Percentiles rank a stretch among this genome's conserved stretches.
Evolutionary conservation across 2,113 vertebrate species (phyloP).

Genomic region (Tapirus terrestris): DNA sequence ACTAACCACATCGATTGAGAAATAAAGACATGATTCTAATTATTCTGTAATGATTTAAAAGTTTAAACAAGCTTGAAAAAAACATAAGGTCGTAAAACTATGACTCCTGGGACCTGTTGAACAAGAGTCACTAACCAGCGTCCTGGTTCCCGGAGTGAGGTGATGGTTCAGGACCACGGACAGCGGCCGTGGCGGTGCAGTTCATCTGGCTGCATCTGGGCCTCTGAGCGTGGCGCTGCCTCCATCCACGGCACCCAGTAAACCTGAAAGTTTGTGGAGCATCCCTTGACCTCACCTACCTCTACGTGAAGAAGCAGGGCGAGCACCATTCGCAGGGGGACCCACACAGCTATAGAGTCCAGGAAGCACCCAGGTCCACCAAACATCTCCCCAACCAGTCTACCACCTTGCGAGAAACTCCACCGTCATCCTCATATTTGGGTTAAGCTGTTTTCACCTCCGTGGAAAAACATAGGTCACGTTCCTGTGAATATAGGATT

Average conservation of each 20-base stretch:
- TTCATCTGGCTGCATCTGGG: fast-evolving
- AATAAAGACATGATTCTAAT: background rate
- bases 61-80: background rate
- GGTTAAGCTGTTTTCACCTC: background rate
- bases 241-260: background rate
- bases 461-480: background rate
- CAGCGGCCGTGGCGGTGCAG: fast-evolving
- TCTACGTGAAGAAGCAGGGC: background rate
- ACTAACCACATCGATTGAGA: background rate
- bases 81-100: background rate
- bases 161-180: constrained; percentile 28
- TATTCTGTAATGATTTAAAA: background rate
- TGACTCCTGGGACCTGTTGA: background rate
- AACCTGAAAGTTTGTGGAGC: background rate
- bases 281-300: background rate
- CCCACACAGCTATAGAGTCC: background rate
- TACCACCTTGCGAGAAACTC: background rate
- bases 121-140: background rate
- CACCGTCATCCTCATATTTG: background rate
- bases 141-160: background rate
- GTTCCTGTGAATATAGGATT: background rate
- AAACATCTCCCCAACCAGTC: background rate
- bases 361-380: background rate
- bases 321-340: background rate
- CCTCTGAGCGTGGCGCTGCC: background rate